Evolutionary conservation across 2,797 vertebrate genomes (phyloP).

Genomic region (Carapus acus): DNA sequence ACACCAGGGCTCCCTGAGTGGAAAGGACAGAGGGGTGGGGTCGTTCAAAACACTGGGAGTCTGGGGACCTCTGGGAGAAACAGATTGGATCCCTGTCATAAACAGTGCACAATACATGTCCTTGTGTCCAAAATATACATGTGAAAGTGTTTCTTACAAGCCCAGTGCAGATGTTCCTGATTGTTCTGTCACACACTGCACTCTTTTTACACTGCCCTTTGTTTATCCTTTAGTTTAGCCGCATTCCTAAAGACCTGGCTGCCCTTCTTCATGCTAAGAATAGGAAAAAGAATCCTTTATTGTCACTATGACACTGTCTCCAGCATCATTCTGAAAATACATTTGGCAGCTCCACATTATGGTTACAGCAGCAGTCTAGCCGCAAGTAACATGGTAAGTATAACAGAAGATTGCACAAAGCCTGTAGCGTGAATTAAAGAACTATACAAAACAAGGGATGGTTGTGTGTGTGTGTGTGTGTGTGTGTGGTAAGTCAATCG

Average conservation of each 20-base stretch:
- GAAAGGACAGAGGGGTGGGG: conserved; percentile 39
- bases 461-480: too few relatives aligned
- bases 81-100: conserved; percentile 18
- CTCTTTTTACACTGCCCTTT: too few relatives aligned
- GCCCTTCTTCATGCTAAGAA: conserved; percentile 88
- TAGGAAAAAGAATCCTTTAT: too few relatives aligned
- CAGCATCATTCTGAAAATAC: conserved; percentile 80
- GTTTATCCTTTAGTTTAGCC: conserved; percentile 72
- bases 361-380: too few relatives aligned
- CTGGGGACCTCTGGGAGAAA: conserved; percentile 21
- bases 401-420: too few relatives aligned
- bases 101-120: conserved; percentile 24
- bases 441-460: too few relatives aligned
- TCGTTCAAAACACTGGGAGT: not conserved
- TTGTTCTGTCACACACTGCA: conserved; percentile 31
- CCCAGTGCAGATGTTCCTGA: conserved; percentile 23
- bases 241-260: conserved; percentile 96
- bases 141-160: conserved; percentile 1
- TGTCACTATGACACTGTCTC: conserved; percentile 75
- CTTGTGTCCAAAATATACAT: conserved; percentile 35
- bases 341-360: conserved; percentile 85
- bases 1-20: conserved; percentile 49
- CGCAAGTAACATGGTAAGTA: too few relatives aligned
- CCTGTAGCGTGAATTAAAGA: too few relatives aligned
- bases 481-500: too few relatives aligned